Conservation (phyloP, 2,797 vertebrate species). For the Acanthurus tractus region DNA sequence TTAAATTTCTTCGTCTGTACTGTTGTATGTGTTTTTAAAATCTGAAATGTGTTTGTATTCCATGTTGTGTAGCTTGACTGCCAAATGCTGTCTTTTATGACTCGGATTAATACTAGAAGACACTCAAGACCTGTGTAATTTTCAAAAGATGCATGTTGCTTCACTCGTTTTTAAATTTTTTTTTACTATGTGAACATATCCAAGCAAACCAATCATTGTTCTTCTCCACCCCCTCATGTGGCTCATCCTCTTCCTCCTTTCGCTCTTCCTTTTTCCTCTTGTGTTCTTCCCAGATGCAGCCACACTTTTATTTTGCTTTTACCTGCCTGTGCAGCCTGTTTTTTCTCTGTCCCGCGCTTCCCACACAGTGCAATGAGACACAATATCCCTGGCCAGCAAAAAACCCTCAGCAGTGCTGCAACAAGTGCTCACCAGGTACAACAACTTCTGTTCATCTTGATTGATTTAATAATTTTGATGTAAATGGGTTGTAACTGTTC, state of each 20-base stretch:
- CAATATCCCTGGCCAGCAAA: not conserved
- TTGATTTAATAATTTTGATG: not conserved
- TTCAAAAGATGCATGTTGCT: not conserved
- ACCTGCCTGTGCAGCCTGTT: conserved; percentile 45
- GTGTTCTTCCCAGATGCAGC: conserved; percentile 69
- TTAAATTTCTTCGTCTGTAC: not conserved
- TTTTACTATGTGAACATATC: not conserved
- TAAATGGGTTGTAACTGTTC: conserved; percentile 1
- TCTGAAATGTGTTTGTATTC: not conserved
- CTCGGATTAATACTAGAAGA: not conserved
- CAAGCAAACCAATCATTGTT: not conserved
- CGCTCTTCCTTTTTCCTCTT: not conserved
- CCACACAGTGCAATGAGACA: conserved; percentile 23
- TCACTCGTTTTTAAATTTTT: not conserved
- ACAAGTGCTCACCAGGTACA: conserved; percentile 81
- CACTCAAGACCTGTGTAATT: not conserved
- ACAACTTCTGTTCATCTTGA: not conserved
- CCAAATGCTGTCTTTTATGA: not conserved
- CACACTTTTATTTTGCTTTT: conserved; percentile 23
- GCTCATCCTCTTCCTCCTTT: no score
- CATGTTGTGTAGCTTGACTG: not conserved
- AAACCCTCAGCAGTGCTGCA: conserved; percentile 2
- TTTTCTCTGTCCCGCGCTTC: conserved; percentile 21
- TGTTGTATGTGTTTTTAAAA: not conserved
- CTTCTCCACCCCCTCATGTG: not conserved